Base-by-base conservation (phyloP, 1,140 invertebrate species). In the Cryptotermes secundus region DNA sequence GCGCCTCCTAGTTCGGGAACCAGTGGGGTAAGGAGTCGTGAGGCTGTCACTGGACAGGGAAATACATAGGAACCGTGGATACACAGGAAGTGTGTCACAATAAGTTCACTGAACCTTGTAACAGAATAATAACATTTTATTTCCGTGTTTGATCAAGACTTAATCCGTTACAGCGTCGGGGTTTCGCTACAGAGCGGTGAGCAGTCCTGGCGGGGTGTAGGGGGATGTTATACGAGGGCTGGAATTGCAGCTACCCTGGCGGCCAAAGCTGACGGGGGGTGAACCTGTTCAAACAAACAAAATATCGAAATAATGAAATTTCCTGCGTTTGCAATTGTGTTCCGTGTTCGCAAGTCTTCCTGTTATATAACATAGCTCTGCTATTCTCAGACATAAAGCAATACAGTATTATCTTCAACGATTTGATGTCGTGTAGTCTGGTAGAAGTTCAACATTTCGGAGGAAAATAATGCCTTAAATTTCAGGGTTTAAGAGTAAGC, bases 31-130 rank as follows among this genome's bases (percentile, higher is more conserved):
- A n/a, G n/a, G n/a, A n/a, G n/a, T 38, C 12, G 12, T 38, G 38
- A 38, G 38, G 4, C 38, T 6, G 38, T 38, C 38, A 38, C 12
- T 6, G 4, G 38, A 12, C 4, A 38, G 12, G 38, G 38, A 38
- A 38, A 38, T 12, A 49, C 3, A 42, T 42, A 42, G 53, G 53
- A 59, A 59, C 6, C 53, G 2, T 79, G 31, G 10, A 83, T n/a
- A 53, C 12, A 19, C 14, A 53, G 0, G 31, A 14, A 59, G 3
- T 2, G 31, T 45, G 49, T 26, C n/a, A n/a, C 19, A 59, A 59
- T 26, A 22, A 83, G 31, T 81, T 84, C 83, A 59, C 38, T 80
- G 84, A 80, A 82, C 80, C 38, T 36, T 72, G 59, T 72, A 72
- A 72, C 59, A n/a, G 31, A 72, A 31, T 72, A 72, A 72, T 72